Conservation (phyloP, 2,113 vertebrate genomes). For the Pan paniscus region DNA sequence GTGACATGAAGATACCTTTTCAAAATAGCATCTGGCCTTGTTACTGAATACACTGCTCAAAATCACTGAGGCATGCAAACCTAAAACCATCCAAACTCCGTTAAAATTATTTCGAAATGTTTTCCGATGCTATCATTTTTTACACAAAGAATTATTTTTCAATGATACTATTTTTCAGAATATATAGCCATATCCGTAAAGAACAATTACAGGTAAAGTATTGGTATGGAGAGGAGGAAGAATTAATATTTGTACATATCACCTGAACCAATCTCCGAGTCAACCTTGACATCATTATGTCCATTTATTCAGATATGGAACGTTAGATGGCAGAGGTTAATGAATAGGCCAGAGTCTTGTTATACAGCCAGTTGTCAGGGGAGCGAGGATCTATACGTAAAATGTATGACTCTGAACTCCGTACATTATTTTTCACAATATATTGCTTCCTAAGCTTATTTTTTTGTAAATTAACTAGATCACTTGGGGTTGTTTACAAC, state of each 20-base stretch:
- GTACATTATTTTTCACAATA: not conserved
- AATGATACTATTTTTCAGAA: not conserved
- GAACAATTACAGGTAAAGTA: not conserved
- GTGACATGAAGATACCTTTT: not conserved
- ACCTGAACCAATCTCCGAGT: not conserved
- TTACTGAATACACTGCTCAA: conserved; percentile 9
- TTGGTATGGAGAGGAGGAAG: not conserved
- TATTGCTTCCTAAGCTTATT: not conserved
- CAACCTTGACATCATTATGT: not conserved
- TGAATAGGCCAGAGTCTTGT: not conserved
- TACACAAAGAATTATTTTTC: not conserved
- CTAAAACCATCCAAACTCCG: not conserved
- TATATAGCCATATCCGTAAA: not conserved
- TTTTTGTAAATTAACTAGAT: not conserved
- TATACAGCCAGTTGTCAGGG: not conserved
- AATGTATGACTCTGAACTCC: not conserved
- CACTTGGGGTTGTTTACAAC: not conserved
- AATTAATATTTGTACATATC: not conserved
- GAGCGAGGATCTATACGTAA: not conserved
- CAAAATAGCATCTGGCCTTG: conserved; percentile 12
- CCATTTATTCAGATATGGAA: not conserved
- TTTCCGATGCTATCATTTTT: not conserved
- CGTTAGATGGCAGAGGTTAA: not conserved
- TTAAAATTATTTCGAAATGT: conserved; percentile 1
- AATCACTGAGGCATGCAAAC: not conserved